Percentiles rank a stretch among this genome's conserved stretches.
These are phyloP conservation scores for Hydrolagus colliei DNA, from an alignment of 2,797 vertebrate genomes.

Conservation along the genomic window DNA sequence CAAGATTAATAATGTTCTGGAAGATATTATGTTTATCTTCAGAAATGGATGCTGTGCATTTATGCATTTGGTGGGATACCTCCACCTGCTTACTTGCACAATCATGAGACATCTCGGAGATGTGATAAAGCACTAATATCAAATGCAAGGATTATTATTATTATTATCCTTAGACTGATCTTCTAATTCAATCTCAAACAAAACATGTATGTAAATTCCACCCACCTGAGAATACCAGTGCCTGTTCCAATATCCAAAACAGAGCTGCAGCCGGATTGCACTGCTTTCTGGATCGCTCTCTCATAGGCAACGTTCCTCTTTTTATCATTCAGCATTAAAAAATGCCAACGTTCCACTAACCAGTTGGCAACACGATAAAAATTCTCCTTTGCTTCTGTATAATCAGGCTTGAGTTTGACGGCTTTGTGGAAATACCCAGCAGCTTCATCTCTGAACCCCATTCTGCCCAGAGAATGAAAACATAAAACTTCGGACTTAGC, in stretches of 20 bases:
- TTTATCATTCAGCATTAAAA: slow-evolving; percentile 90
- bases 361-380: slow-evolving; percentile 94
- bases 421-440: slow-evolving; percentile 93
- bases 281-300: slow-evolving; percentile 78
- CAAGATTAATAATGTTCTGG: too few relatives aligned
- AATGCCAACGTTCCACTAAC: slow-evolving; percentile 97
- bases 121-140: too few relatives aligned
- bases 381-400: slow-evolving; percentile 85
- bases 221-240: slow-evolving; percentile 88
- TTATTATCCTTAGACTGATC: too few relatives aligned
- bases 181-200: too few relatives aligned
- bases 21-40: too few relatives aligned
- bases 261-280: slow-evolving; percentile 69
- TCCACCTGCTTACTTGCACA: too few relatives aligned
- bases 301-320: slow-evolving; percentile 79
- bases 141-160: too few relatives aligned
- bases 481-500: background rate
- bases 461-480: slow-evolving; percentile 54
- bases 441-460: slow-evolving; percentile 94
- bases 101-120: too few relatives aligned
- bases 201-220: background rate
- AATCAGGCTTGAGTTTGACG: slow-evolving; percentile 83
- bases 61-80: too few relatives aligned
- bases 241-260: slow-evolving; percentile 93
- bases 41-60: too few relatives aligned